Evolutionary conservation across 2,113 vertebrate genomes (phyloP), one percentile per base, ranked within the genome.

Genomic region (Ictalurus furcatus): DNA sequence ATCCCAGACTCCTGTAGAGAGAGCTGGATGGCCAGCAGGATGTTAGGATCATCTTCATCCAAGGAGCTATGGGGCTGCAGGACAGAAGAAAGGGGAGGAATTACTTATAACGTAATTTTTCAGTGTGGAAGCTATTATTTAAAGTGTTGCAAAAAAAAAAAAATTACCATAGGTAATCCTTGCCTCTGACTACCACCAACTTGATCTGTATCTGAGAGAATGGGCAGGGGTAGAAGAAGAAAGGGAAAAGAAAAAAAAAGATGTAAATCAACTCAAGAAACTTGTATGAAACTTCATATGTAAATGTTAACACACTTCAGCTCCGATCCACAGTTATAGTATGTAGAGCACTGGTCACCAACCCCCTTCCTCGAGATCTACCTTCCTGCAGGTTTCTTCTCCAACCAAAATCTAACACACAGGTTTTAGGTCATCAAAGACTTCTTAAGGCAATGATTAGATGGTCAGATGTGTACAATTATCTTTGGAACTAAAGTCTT

Each of bases 1-100:
- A 99, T 95, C 34, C 96, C 97, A 11, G 98, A 98, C 91, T 99
- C 98, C 94, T 99, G 98, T 90, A 99, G 94, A 9, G 98, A 99
- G 82, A 99, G 95, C 95, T 99, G 98, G 92, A 99, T 99, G 91
- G 98, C 98, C 89, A 99, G 95, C 58, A 99, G 95, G 90, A 99
- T 98, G 94, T 99, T 99, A 69, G 98, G 98, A 91, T 99, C 98
- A 23, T 99, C 98, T 89, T 99, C 98, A 90, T 99, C 98, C 93
- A 99, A 92, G 88, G 98, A 99, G 91, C 97, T 97, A 59, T 97
- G 94, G 92, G 96, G 96, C 98, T 99, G 92, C 86, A 93, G 89
- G 44, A 92, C 76, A 93, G 4, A 73, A 61, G n/a, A 48, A 25
- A 25, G 1, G 7, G 28, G 59, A 76, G 0, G 0, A 7, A 14